Evolutionary conservation across 2,113 vertebrate genomes (phyloP).

Genomic region (Dunckerocampus dactyliophorus): DNA sequence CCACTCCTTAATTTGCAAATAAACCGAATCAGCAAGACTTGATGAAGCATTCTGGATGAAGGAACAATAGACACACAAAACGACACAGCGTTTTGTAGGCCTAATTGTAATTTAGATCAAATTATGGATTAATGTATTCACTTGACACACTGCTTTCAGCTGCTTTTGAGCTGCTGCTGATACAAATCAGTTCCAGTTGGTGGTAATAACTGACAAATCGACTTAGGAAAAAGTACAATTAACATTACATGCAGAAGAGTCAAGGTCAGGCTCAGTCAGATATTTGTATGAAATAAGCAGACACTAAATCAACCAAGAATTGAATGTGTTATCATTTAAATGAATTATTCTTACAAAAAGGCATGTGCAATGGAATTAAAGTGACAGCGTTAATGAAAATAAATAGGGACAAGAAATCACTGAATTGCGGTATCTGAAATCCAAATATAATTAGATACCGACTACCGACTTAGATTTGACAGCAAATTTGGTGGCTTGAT

Average conservation of each 20-base stretch:
- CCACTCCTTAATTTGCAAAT: background rate
- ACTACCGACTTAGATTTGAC: conserved; percentile 46
- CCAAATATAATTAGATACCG: conserved; percentile 47
- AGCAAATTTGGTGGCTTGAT: conserved; percentile 56
- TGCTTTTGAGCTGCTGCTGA: background rate
- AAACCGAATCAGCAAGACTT: background rate
- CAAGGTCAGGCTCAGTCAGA: background rate
- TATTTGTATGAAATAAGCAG: background rate
- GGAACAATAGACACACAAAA: background rate
- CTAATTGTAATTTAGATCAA: background rate
- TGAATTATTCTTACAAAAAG: conserved; percentile 44
- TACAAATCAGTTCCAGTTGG: background rate
- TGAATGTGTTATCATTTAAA: background rate
- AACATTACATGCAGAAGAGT: background rate
- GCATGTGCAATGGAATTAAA: conserved; percentile 64
- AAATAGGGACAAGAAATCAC: too few species aligned
- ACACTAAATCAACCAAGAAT: background rate
- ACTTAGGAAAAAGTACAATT: background rate
- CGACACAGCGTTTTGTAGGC: background rate
- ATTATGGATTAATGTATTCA: conserved; percentile 1
- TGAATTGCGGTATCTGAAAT: too few species aligned
- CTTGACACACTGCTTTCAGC: background rate
- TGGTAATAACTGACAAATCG: background rate
- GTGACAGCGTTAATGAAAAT: background rate
- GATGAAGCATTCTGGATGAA: conserved; percentile 5